Evolutionary conservation across 1,140 invertebrate genomes (phyloP).

Genomic region (Euwallacea similis): DNA sequence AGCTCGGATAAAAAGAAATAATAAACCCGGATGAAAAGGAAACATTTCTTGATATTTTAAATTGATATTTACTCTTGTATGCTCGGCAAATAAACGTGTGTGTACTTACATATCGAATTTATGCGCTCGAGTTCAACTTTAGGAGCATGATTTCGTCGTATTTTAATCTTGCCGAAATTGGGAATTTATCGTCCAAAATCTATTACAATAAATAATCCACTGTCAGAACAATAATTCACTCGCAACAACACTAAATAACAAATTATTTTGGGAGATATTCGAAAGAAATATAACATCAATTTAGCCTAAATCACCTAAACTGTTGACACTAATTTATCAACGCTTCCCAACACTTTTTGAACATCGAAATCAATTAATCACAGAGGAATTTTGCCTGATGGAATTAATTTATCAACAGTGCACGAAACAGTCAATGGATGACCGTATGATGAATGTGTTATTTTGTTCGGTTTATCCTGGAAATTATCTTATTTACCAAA

Average conservation of each 20-base stretch:
- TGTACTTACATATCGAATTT: background rate
- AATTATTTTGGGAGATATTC: background rate
- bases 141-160: no score
- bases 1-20: slow-evolving; percentile 6
- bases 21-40: slow-evolving; percentile 13
- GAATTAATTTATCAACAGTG: background rate
- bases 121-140: no score
- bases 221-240: no score
- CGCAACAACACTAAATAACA: no score
- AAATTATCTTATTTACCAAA: no score
- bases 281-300: background rate
- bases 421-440: background rate
- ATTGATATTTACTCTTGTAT: slow-evolving; percentile 16
- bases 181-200: no score
- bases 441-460: no score
- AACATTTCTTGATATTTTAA: slow-evolving; percentile 11
- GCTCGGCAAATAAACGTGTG: slow-evolving; percentile 8
- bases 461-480: no score
- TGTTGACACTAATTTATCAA: slow-evolving; percentile 2
- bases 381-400: background rate
- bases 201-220: no score
- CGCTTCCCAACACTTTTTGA: background rate
- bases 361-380: background rate
- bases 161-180: no score
- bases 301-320: slow-evolving; percentile 2